A percentile compares a stretch with the other conserved stretches of the same genome.
Conservation (phyloP, 2,113 vertebrate species). For the Parus major region DNA sequence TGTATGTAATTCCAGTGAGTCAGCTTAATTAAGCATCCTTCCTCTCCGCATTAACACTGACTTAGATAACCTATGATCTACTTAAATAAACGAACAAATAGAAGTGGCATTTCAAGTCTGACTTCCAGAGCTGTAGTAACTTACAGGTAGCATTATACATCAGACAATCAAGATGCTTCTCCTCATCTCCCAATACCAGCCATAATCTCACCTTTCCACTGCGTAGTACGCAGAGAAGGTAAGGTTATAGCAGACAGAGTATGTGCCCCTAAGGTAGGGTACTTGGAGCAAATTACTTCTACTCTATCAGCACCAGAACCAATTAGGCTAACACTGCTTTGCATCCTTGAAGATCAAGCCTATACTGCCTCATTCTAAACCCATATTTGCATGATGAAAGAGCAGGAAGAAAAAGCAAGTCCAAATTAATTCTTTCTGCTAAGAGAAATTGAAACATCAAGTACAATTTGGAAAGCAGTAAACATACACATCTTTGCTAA, state of each 20-base stretch:
- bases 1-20: background rate
- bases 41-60: background rate
- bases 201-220: background rate
- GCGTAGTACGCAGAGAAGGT: background rate
- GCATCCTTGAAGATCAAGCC: background rate
- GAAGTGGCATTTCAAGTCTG: background rate
- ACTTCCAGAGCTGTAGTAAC: background rate
- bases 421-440: background rate
- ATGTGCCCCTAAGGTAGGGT: background rate
- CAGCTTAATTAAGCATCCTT: background rate
- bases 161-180: accelerated
- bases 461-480: background rate
- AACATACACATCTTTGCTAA: background rate
- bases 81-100: background rate
- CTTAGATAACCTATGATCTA: background rate
- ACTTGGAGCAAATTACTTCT: background rate
- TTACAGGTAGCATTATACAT: background rate
- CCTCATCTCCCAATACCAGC: background rate
- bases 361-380: background rate
- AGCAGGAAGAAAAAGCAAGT: background rate
- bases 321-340: background rate
- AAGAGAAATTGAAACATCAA: background rate
- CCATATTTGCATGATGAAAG: background rate
- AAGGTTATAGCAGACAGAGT: background rate
- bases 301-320: background rate